Percentiles rank a stretch among this genome's conserved stretches.
Conservation (phyloP, 2,888 invertebrate genomes). For the Drosophila mettleri region DNA sequence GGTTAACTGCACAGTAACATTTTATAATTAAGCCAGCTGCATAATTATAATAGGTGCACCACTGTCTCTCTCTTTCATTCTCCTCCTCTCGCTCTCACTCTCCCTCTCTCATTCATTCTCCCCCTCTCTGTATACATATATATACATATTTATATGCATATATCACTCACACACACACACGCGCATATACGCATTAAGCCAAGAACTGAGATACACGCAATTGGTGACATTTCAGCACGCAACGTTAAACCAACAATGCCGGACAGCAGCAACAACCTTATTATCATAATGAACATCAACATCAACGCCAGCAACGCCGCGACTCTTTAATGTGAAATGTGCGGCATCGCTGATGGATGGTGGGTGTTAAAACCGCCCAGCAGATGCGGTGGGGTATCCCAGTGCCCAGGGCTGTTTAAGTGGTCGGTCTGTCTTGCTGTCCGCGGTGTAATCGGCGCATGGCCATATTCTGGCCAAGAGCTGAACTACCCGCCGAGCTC, state of each 20-base stretch:
- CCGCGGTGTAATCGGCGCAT: slow-evolving; percentile 64
- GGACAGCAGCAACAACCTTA: slow-evolving; percentile 53
- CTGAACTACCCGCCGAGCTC: slow-evolving; percentile 1
- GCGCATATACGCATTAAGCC: slow-evolving; percentile 24
- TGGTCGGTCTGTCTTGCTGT: slow-evolving; percentile 34
- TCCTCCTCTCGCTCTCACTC: background rate
- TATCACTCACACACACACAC: slow-evolving; percentile 17
- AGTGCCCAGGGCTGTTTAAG: slow-evolving; percentile 50
- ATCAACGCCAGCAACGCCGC: slow-evolving; percentile 48
- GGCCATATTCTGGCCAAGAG: slow-evolving; percentile 28
- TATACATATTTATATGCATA: slow-evolving; percentile 15
- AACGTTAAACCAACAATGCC: slow-evolving; percentile 66
- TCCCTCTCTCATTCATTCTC: too few relatives aligned
- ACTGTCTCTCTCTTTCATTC: background rate
- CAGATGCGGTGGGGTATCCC: background rate
- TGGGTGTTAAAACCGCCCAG: slow-evolving; percentile 8
- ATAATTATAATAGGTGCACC: slow-evolving; percentile 71
- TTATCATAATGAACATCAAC: slow-evolving; percentile 75
- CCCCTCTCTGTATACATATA: too few relatives aligned
- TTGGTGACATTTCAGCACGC: slow-evolving; percentile 78
- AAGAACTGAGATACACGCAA: slow-evolving; percentile 64
- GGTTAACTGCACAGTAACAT: slow-evolving; percentile 75
- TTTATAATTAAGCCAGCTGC: slow-evolving; percentile 81
- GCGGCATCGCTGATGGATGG: slow-evolving; percentile 13
- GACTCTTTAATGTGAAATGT: slow-evolving; percentile 56